Percentiles rank a stretch among this genome's conserved stretches.
phyloP scores from a whole-genome alignment of 2,797 vertebrate genomes.

The Lagodon rhomboides region DNA sequence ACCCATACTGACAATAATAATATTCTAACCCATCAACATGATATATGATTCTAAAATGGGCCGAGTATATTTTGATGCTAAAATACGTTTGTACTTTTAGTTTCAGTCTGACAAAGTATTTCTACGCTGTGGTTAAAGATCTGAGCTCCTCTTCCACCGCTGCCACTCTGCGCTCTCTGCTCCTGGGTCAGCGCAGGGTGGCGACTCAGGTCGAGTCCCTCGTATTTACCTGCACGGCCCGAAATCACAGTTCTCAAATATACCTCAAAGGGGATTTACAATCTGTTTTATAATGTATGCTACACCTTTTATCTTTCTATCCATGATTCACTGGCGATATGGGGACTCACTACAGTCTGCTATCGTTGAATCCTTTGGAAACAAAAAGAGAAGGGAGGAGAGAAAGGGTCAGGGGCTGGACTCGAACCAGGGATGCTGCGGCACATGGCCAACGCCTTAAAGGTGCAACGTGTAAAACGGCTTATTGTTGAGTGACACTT shows the following conservation, averaged over 20 bases:
- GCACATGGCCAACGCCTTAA: background rate
- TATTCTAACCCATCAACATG: too few species aligned
- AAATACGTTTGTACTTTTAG: too few species aligned
- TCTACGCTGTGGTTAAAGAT: too few species aligned
- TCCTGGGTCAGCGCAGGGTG: background rate
- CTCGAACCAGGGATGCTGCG: background rate
- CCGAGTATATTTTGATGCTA: too few species aligned
- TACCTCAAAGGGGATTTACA: background rate
- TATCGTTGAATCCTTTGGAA: background rate
- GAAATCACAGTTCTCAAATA: constrained; percentile 1
- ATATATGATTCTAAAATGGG: too few species aligned
- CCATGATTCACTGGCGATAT: background rate
- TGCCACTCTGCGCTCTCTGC: background rate
- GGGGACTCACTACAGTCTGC: background rate
- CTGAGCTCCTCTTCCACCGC: too few species aligned
- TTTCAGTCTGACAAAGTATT: too few species aligned
- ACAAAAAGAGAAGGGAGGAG: background rate
- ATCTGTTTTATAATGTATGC: too few species aligned
- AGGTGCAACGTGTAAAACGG: too few species aligned
- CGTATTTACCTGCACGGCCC: background rate
- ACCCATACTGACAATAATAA: too few species aligned
- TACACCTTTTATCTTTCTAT: background rate
- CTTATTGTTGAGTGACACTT: too few species aligned
- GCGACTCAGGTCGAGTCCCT: background rate
- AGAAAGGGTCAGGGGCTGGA: constrained; percentile 8